Percentiles rank a stretch among this genome's conserved stretches.
These are phyloP conservation scores for Corythornis vintsioides DNA, from an alignment of 2,113 vertebrate species.

Conservation along the genomic window DNA sequence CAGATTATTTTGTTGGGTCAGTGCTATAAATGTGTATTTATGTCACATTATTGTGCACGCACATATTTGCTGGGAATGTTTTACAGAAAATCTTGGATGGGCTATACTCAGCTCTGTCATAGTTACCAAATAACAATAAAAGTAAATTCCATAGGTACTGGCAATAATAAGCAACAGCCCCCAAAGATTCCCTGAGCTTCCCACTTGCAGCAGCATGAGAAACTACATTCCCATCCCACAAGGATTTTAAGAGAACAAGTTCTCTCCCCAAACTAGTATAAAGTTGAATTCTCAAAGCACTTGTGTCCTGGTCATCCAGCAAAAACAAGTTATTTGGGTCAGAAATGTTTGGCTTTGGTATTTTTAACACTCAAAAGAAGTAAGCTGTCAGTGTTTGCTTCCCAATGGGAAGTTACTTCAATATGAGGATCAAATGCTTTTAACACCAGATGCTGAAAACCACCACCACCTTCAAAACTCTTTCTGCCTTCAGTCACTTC, in stretches of 20 bases:
- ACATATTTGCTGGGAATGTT: not conserved
- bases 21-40: not conserved
- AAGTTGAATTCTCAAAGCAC: constrained; percentile 45
- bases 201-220: constrained; percentile 50
- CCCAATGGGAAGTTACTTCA: not conserved
- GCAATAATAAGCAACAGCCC: constrained; percentile 23
- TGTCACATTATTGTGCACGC: not conserved
- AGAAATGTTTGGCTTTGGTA: not conserved
- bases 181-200: constrained; percentile 22
- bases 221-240: constrained; percentile 54
- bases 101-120: not conserved
- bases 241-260: constrained; percentile 24
- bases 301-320: not conserved
- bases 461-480: not conserved
- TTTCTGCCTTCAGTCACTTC: not conserved
- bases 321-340: not conserved
- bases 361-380: not conserved
- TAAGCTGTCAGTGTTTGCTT: not conserved
- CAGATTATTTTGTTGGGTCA: not conserved
- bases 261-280: not conserved
- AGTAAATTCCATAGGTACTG: constrained; percentile 14
- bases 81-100: not conserved
- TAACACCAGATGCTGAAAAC: not conserved
- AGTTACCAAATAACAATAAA: not conserved
- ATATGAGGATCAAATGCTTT: not conserved